These are phyloP conservation scores for Helogale parvula DNA, from an alignment of 2,113 vertebrate species.

Conservation along the genomic window DNA sequence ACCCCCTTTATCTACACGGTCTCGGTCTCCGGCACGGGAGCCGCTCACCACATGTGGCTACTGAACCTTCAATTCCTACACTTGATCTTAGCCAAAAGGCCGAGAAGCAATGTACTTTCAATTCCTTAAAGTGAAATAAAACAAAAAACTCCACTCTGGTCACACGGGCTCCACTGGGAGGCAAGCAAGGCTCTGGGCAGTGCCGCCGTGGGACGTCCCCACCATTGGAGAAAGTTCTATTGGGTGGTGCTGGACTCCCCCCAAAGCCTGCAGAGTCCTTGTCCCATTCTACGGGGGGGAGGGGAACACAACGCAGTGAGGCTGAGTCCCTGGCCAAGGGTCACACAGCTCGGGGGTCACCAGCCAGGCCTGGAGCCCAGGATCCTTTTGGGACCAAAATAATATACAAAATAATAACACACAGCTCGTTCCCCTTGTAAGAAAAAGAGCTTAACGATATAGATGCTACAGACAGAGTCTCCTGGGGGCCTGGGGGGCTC, in stretches of 20 bases:
- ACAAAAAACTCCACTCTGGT: neutral
- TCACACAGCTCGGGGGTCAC: neutral
- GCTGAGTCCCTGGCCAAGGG: neutral
- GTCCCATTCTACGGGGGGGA: neutral
- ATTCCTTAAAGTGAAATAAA: neutral
- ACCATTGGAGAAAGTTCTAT: neutral
- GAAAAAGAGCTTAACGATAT: neutral
- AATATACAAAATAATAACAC: neutral
- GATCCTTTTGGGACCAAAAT: neutral
- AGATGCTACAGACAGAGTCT: neutral
- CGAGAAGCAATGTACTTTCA: neutral
- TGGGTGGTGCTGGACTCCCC: neutral
- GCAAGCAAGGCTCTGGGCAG: neutral
- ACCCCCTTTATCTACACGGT: neutral
- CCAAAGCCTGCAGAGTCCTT: neutral
- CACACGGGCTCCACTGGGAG: too few species aligned
- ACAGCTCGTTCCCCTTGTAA: neutral
- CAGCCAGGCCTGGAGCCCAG: neutral
- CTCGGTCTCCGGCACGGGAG: neutral
- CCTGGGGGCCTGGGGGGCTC: too few species aligned
- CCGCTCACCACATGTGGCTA: neutral
- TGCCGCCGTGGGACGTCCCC: fast-evolving
- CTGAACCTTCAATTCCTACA: neutral
- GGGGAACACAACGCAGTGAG: neutral
- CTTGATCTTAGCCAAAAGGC: too few species aligned